These are phyloP conservation scores for Cerastoderma edule DNA, from an alignment of 2,888 invertebrate genomes.

Conservation along the genomic window DNA sequence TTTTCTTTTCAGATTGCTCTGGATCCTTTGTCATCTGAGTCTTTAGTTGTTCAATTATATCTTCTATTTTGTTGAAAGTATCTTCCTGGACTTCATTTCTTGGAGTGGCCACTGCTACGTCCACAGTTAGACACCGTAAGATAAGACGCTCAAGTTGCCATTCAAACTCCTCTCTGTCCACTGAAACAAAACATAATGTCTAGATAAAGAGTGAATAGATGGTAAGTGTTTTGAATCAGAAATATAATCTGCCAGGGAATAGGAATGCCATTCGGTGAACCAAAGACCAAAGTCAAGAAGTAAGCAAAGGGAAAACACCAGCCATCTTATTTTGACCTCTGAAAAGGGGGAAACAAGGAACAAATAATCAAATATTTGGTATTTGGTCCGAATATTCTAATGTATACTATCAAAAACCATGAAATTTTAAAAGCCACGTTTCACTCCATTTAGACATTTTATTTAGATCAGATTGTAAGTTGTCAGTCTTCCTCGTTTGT, in stretches of 20 bases:
- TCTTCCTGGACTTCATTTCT: slow-evolving; percentile 82
- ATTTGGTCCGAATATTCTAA: no score
- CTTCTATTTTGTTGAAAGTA: slow-evolving; percentile 80
- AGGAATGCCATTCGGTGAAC: not conserved
- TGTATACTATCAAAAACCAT: no score
- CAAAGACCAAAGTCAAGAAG: not conserved
- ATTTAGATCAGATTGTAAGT: no score
- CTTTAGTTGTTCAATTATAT: slow-evolving; percentile 78
- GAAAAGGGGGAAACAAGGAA: no score
- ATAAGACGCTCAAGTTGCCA: slow-evolving; percentile 82
- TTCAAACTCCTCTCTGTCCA: slow-evolving; percentile 83
- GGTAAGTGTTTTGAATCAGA: not conserved
- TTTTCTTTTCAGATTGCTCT: slow-evolving; percentile 65
- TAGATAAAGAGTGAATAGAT: not conserved
- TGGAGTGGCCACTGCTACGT: slow-evolving; percentile 81
- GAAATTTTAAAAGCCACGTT: no score
- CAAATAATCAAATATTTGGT: no score
- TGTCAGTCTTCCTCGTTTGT: no score
- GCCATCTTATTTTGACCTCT: no score
- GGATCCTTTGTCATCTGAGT: slow-evolving; percentile 69
- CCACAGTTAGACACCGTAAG: slow-evolving; percentile 82
- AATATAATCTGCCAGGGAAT: not conserved
- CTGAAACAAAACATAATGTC: slow-evolving; percentile 67
- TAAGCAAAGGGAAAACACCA: not conserved
- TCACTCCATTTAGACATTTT: no score